These are phyloP conservation scores for Chymomyza procnemis DNA, from an alignment of 2,888 invertebrate species.

Conservation along the genomic window DNA sequence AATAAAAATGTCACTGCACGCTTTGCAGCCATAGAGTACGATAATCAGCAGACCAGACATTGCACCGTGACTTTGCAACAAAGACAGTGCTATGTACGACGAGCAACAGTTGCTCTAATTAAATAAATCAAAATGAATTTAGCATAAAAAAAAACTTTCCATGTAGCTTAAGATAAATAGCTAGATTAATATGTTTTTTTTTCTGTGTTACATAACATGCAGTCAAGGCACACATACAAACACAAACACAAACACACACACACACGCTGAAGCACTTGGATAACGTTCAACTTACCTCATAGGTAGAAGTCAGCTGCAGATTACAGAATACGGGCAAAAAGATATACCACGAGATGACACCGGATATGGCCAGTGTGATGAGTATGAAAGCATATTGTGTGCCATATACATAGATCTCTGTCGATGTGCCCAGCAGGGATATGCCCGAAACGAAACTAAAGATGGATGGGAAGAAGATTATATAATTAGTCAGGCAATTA, in stretches of 20 bases:
- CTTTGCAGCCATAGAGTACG: not conserved
- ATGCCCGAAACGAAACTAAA: slow-evolving; percentile 86
- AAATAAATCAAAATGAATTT: not conserved
- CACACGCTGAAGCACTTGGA: slow-evolving; percentile 10
- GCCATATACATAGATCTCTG: slow-evolving; percentile 88
- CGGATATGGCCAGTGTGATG: slow-evolving; percentile 74
- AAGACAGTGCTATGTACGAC: too few species aligned
- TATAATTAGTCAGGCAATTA: slow-evolving; percentile 2
- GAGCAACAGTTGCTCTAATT: too few species aligned
- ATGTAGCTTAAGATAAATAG: not conserved
- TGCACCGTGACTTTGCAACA: not conserved
- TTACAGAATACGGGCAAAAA: slow-evolving; percentile 86
- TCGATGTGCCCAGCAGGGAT: slow-evolving; percentile 86
- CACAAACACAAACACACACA: slow-evolving; percentile 1
- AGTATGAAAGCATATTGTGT: slow-evolving; percentile 84
- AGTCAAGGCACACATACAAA: slow-evolving; percentile 11
- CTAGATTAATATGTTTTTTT: too few species aligned
- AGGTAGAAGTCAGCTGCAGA: slow-evolving; percentile 85
- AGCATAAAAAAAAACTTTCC: not conserved
- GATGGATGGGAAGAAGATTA: not conserved
- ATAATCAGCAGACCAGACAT: not conserved
- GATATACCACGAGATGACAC: slow-evolving; percentile 81
- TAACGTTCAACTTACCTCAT: slow-evolving; percentile 81
- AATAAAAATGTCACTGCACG: slow-evolving; percentile 4
- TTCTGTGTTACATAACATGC: slow-evolving; percentile 18